Evolutionary conservation across 1,140 invertebrate genomes (phyloP), one percentile per base, ranked within the genome.

Genomic region (Heliconius eleuchia): DNA sequence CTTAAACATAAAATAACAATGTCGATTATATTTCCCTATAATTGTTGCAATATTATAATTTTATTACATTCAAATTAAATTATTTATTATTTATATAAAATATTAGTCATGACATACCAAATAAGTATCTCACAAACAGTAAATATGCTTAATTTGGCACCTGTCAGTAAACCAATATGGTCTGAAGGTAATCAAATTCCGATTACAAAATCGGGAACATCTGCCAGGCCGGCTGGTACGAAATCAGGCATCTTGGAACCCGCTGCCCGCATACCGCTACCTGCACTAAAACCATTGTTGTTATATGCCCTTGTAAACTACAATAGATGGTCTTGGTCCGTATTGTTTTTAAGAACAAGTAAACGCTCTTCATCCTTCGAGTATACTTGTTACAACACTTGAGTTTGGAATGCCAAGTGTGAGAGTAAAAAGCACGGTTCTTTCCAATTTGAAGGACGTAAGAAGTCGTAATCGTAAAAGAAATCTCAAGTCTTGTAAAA

Each of bases 231-330:
- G 87, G 89, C 88, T 91, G 89, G 87, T 80, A 77, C 46, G 75
- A 88, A 88, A 91, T 91, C 85, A 84, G 57, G 74, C 83, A 88
- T 88, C 87, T 87, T 85, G 84, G 79, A 75, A 82, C 90, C 91
- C 89, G 89, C 90, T 91, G 83, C 90, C 91, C 89, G 89, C 90
- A 91, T 92, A 86, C 85, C 88, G 85, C 90, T 93, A 93, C 90
- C 92, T 93, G 89, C 87, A 77, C 76, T 81, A 77, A 76, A 83
- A 71, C 84, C 84, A 92, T 92, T 92, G 90, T 90, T 88, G 84
- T 27, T 66, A 85, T 83, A 74, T 85, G 86, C 85, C 86, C 82
- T 88, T 81, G 82, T 80, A 66, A 77, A 78, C 74, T 72, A 88
- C 86, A 89, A 90, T 88, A 83, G 84, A 88, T 88, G 85, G 88